Percentiles rank a stretch among this genome's conserved stretches.
Evolutionary conservation across 2,888 invertebrate species (phyloP).

Genomic region (Carabus problematicus): DNA sequence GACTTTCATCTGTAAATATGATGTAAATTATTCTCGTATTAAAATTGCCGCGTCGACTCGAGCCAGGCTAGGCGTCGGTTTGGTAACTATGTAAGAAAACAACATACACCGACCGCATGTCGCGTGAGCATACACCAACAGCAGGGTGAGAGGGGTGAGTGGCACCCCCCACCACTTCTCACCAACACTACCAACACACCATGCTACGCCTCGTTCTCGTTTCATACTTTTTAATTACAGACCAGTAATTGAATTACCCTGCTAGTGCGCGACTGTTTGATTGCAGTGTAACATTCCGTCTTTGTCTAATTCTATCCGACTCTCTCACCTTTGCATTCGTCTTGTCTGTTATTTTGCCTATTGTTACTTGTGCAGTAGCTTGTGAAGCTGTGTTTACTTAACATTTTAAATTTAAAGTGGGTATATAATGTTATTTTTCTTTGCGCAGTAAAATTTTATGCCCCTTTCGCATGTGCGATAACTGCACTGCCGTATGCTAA

Average conservation of each 20-base stretch:
- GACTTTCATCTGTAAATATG: slow-evolving; percentile 39
- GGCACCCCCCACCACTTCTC: too few relatives aligned
- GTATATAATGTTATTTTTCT: slow-evolving; percentile 11
- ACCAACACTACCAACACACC: too few relatives aligned
- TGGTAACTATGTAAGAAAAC: too few relatives aligned
- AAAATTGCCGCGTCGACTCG: slow-evolving; percentile 24
- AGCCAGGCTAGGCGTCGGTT: too few relatives aligned
- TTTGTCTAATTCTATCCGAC: too few relatives aligned
- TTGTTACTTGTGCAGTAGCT: not conserved
- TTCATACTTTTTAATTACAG: slow-evolving; percentile 9
- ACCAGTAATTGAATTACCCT: slow-evolving; percentile 12
- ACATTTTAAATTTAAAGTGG: slow-evolving; percentile 24
- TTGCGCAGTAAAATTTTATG: slow-evolving; percentile 20
- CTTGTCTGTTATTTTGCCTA: too few relatives aligned
- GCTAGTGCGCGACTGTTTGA: slow-evolving; percentile 5
- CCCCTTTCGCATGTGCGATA: not conserved
- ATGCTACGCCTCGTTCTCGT: too few relatives aligned
- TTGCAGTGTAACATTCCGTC: not conserved
- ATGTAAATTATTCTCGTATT: slow-evolving; percentile 40
- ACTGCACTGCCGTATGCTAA: too few relatives aligned
- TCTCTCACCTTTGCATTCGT: too few relatives aligned
- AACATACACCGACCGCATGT: too few relatives aligned
- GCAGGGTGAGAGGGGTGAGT: too few relatives aligned
- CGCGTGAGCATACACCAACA: too few relatives aligned
- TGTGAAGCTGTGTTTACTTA: slow-evolving; percentile 22